phyloP scores from a whole-genome alignment of 1,140 invertebrate genomes.

The Brachionus manjavacas region DNA sequence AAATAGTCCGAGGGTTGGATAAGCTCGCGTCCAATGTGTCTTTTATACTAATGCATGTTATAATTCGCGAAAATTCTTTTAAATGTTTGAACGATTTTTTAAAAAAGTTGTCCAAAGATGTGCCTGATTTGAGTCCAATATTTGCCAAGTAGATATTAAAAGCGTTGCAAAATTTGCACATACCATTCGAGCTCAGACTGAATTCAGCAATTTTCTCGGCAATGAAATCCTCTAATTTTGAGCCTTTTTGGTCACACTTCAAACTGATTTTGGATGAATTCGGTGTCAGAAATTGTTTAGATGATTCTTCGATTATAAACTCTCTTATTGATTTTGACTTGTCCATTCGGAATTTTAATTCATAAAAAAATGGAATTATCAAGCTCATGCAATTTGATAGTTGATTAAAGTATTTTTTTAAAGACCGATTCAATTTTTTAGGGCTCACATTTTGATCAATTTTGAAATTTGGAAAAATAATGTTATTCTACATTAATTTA shows the following conservation, averaged over 20 bases:
- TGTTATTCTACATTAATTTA: background rate
- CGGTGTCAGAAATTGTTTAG: background rate
- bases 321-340: background rate
- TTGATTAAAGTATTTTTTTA: background rate
- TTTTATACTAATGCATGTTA: background rate
- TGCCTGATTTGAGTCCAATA: background rate
- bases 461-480: slow-evolving; percentile 29
- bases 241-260: background rate
- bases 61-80: background rate
- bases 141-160: background rate
- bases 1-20: background rate
- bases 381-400: background rate
- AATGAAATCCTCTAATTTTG: background rate
- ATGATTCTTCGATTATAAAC: background rate
- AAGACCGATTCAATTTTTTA: background rate
- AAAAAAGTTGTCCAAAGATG: background rate
- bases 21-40: background rate
- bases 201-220: background rate
- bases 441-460: background rate
- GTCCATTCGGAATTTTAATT: background rate
- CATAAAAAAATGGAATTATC: background rate
- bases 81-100: slow-evolving; percentile 7
- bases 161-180: slow-evolving; percentile 9
- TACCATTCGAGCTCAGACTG: background rate
- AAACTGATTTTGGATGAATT: background rate